A percentile compares a stretch with the other conserved stretches of the same genome.
Evolutionary conservation across 2,888 invertebrate genomes (phyloP).

Genomic region (Sialis fuliginosa): DNA sequence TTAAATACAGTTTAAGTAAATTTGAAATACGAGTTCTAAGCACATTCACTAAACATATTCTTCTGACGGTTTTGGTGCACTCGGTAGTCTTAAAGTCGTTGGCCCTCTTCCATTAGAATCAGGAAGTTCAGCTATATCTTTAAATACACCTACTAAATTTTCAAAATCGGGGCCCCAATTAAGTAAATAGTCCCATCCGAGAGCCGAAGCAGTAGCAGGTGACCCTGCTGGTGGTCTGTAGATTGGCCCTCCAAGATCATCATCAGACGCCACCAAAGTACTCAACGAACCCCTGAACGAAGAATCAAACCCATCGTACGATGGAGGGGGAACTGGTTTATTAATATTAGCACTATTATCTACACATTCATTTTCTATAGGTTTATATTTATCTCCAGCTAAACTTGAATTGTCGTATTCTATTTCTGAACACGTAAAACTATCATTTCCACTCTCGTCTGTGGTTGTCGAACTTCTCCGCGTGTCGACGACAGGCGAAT

Average conservation of each 20-base stretch:
- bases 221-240: slow-evolving; percentile 68
- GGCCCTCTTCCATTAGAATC: slow-evolving; percentile 62
- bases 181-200: slow-evolving; percentile 86
- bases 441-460: slow-evolving; percentile 89
- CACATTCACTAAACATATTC: slow-evolving; percentile 53
- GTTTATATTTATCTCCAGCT: slow-evolving; percentile 52
- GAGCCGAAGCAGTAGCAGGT: slow-evolving; percentile 52
- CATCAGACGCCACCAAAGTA: slow-evolving; percentile 85
- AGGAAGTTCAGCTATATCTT: slow-evolving; percentile 88
- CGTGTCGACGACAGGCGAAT: slow-evolving; percentile 55
- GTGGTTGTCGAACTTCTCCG: slow-evolving; percentile 66
- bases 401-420: slow-evolving; percentile 87
- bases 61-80: slow-evolving; percentile 72
- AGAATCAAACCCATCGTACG: slow-evolving; percentile 84
- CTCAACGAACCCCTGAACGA: slow-evolving; percentile 88
- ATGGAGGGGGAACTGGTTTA: slow-evolving; percentile 39
- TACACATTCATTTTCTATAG: slow-evolving; percentile 18
- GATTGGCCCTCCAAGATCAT: slow-evolving; percentile 63
- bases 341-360: slow-evolving; percentile 12
- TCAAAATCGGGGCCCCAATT: slow-evolving; percentile 97
- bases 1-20: no score
- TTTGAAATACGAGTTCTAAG: no score
- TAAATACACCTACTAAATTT: slow-evolving; percentile 87
- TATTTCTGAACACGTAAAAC: slow-evolving; percentile 95
- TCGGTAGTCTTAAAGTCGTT: slow-evolving; percentile 56